Conservation (phyloP, 1,140 invertebrate species). For the fruit fly (Drosophila melanogaster) region DNA sequence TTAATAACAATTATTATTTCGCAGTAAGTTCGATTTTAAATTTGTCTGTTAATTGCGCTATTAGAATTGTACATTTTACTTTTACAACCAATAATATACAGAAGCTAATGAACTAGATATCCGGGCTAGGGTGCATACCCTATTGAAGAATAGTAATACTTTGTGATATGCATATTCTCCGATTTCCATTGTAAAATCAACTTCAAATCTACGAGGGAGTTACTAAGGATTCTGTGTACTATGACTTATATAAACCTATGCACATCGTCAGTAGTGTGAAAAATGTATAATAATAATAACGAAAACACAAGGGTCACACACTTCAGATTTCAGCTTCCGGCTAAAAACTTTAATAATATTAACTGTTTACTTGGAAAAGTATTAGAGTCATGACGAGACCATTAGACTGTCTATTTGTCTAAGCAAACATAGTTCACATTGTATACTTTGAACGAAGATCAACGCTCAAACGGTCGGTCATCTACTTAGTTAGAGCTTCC, state of each 20-base stretch:
- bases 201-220: not conserved
- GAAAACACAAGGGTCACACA: not conserved
- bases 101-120: too few species aligned
- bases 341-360: not conserved
- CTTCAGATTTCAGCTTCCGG: not conserved
- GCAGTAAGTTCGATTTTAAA: constrained; percentile 51
- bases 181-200: not conserved
- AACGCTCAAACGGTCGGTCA: too few species aligned
- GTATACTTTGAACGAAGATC: constrained; percentile 7
- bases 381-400: too few species aligned
- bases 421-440: constrained; percentile 5
- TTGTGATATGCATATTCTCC: too few species aligned
- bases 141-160: too few species aligned
- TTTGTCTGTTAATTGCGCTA: constrained; percentile 43
- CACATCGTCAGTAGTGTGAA: not conserved
- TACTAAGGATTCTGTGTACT: constrained; percentile 2
- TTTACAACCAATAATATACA: not conserved
- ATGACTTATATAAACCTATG: not conserved
- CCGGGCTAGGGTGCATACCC: too few species aligned
- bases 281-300: not conserved
- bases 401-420: too few species aligned
- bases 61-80: constrained; percentile 26
- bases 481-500: not conserved
- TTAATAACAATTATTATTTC: constrained; percentile 48
- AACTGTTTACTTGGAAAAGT: too few species aligned